Evolutionary conservation across 2,113 vertebrate species (phyloP).

Genomic region (Rhea americana): DNA sequence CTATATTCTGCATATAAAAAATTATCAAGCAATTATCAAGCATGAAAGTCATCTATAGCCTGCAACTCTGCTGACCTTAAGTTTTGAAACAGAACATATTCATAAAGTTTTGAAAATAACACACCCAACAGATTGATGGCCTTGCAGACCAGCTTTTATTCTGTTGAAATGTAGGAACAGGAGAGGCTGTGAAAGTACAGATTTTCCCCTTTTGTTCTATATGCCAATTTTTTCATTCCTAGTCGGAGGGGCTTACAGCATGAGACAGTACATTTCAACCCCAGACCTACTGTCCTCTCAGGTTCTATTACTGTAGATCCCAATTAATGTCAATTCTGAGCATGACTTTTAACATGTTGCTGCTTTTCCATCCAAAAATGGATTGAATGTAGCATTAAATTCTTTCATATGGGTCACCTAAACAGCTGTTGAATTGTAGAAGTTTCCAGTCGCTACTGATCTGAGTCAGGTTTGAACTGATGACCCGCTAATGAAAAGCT

Average conservation of each 20-base stretch:
- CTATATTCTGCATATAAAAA: not conserved
- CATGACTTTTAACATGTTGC: not conserved
- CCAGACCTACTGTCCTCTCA: not conserved
- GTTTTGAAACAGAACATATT: not conserved
- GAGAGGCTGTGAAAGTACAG: not conserved
- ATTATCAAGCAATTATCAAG: not conserved
- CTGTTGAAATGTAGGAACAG: not conserved
- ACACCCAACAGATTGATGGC: not conserved
- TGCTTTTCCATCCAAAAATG: not conserved
- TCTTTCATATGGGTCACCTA: conserved; percentile 19
- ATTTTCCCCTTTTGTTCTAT: not conserved
- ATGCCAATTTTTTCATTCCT: not conserved
- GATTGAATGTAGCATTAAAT: not conserved
- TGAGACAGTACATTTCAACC: not conserved
- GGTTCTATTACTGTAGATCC: not conserved
- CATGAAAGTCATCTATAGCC: not conserved
- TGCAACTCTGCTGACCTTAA: not conserved
- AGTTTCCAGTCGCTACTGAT: conserved; percentile 29
- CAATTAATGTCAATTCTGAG: not conserved
- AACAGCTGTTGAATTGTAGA: conserved; percentile 47
- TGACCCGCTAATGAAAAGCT: conserved; percentile 45
- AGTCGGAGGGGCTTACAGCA: not conserved
- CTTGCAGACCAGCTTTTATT: not conserved
- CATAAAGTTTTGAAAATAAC: too few species aligned
- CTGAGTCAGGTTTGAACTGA: conserved; percentile 50